Percentiles rank a stretch among this genome's conserved stretches.
Conservation (phyloP, 1,140 invertebrate genomes). For the Bombus huntii region DNA sequence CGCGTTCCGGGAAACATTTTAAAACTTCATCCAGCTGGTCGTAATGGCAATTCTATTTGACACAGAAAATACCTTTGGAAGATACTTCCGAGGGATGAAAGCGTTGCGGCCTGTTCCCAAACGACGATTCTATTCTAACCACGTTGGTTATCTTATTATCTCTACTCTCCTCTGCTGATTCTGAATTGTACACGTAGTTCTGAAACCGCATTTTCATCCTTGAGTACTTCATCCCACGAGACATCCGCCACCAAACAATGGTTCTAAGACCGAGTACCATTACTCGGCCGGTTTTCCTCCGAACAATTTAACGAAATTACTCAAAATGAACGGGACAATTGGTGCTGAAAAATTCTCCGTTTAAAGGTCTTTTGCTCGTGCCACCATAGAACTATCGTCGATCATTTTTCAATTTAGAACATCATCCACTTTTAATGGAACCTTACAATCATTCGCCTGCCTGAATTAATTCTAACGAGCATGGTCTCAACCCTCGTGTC, state of each 20-base stretch:
- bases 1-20: neutral
- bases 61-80: conserved; percentile 37
- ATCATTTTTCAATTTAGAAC: neutral
- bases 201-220: conserved; percentile 62
- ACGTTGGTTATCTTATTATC: conserved; percentile 66
- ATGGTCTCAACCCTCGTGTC: neutral
- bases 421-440: neutral
- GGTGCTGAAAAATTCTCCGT: neutral
- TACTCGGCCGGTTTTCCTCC: conserved; percentile 15
- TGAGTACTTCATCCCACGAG: conserved; percentile 49
- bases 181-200: conserved; percentile 59
- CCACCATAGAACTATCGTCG: neutral
- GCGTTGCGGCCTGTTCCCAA: conserved; percentile 46
- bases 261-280: conserved; percentile 14
- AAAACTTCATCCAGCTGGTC: neutral
- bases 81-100: conserved; percentile 31
- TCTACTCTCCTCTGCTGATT: conserved; percentile 54
- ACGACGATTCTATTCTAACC: conserved; percentile 56
- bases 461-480: neutral
- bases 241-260: conserved; percentile 44
- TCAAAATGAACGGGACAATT: conserved; percentile 11
- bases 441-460: neutral
- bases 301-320: conserved; percentile 32
- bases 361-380: neutral
- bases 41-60: conserved; percentile 40